phyloP scores from a whole-genome alignment of 2,113 vertebrate genomes.

The Spermophilus dauricus region DNA sequence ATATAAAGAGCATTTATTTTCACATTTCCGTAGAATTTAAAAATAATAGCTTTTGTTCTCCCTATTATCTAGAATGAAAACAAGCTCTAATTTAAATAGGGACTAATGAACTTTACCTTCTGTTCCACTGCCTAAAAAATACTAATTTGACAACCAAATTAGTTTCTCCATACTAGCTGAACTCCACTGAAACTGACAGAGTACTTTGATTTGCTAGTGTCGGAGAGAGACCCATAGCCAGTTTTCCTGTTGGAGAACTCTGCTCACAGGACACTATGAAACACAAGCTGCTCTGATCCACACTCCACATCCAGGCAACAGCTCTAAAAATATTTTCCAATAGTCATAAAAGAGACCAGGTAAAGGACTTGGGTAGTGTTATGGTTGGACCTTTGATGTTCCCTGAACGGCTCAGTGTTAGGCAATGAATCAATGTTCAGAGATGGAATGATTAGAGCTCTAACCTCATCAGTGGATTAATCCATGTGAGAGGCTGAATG shows the following conservation, averaged over 20 bases:
- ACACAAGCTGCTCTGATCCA: neutral
- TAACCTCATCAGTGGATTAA: too few species aligned
- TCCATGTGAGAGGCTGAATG: too few species aligned
- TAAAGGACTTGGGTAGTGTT: neutral
- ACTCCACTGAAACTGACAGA: neutral
- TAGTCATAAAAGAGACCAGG: neutral
- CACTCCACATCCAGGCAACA: neutral
- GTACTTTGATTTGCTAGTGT: neutral
- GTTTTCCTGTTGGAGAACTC: neutral
- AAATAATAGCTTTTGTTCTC: slow-evolving; percentile 73
- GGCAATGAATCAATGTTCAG: too few species aligned
- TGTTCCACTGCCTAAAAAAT: neutral
- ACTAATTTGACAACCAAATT: slow-evolving; percentile 7
- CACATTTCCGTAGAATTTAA: slow-evolving; percentile 68
- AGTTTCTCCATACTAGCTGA: neutral
- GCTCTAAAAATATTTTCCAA: neutral
- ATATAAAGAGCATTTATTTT: slow-evolving; percentile 70
- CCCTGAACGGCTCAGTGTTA: too few species aligned
- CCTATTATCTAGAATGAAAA: slow-evolving; percentile 53
- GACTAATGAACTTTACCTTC: slow-evolving; percentile 65
- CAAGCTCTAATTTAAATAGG: slow-evolving; percentile 52
- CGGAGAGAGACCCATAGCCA: neutral
- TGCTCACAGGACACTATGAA: neutral
- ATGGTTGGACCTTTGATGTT: too few species aligned
- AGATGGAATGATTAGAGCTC: too few species aligned